These are phyloP conservation scores for Atractosteus spatula DNA, from an alignment of 2,113 vertebrate species.

Conservation along the genomic window DNA sequence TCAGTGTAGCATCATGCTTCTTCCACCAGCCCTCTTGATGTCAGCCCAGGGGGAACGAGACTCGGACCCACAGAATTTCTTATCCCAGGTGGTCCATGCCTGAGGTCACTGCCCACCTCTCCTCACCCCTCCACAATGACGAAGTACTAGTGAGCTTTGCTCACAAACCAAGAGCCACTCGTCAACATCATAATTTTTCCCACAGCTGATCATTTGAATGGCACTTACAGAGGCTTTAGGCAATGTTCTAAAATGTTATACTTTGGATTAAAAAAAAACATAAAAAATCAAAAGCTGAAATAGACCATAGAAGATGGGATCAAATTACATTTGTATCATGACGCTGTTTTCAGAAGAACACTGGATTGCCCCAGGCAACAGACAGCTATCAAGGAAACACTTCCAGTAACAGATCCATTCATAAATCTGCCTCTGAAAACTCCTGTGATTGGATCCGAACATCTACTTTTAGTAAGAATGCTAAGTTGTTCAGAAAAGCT, in stretches of 20 bases:
- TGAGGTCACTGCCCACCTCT: background rate
- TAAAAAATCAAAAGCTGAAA: background rate
- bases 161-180: too few species aligned
- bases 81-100: background rate
- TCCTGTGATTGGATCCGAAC: background rate
- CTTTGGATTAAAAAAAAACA: background rate
- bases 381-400: background rate
- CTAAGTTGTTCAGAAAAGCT: background rate
- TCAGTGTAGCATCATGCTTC: background rate
- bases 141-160: background rate
- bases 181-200: too few species aligned
- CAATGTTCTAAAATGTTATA: conserved; percentile 1
- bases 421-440: background rate
- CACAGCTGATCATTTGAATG: background rate
- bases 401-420: background rate
- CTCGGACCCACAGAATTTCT: background rate
- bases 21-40: background rate
- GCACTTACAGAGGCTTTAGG: background rate
- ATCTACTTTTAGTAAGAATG: background rate
- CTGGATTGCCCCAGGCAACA: background rate
- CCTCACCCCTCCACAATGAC: background rate
- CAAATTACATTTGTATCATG: background rate
- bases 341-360: background rate
- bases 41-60: background rate
- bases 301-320: background rate